A percentile compares a stretch with the other conserved stretches of the same genome.
Evolutionary conservation across 1,140 invertebrate species (phyloP).

Genomic region (Plutomurus gul): DNA sequence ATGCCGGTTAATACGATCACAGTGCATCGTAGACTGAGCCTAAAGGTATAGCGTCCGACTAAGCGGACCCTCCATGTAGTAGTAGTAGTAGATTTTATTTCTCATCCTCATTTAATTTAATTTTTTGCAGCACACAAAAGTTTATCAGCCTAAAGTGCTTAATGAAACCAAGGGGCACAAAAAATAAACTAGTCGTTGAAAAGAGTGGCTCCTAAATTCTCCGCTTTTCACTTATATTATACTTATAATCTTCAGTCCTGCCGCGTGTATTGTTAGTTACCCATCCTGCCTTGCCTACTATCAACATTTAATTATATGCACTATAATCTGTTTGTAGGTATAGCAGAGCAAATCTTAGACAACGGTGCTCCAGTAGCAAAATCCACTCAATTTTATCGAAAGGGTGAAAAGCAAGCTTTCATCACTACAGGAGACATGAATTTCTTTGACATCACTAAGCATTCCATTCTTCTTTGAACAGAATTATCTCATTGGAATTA

Average conservation of each 20-base stretch:
- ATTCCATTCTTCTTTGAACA: background rate
- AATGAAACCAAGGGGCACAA: background rate
- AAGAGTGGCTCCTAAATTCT: constrained; percentile 12
- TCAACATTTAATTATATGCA: no score
- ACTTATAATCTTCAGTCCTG: no score
- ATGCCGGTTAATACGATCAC: background rate
- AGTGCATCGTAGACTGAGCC: background rate
- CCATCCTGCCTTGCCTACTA: no score
- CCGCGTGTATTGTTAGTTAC: no score
- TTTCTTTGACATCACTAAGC: background rate
- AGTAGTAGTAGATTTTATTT: constrained; percentile 6
- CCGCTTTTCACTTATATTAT: background rate
- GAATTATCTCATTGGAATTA: background rate
- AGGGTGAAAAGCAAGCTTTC: background rate
- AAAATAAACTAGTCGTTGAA: constrained; percentile 10
- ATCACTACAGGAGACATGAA: background rate
- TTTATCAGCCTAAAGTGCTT: background rate
- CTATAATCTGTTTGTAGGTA: background rate
- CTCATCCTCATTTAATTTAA: constrained; percentile 25
- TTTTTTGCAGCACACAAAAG: constrained; percentile 5
- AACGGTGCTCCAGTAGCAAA: background rate
- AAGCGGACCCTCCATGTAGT: constrained; percentile 9
- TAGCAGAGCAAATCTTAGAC: background rate
- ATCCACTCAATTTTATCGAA: background rate
- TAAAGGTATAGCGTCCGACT: background rate